A percentile compares a stretch with the other conserved stretches of the same genome.
Conservation (phyloP, 2,888 invertebrate genomes). For the Blera fallax region DNA sequence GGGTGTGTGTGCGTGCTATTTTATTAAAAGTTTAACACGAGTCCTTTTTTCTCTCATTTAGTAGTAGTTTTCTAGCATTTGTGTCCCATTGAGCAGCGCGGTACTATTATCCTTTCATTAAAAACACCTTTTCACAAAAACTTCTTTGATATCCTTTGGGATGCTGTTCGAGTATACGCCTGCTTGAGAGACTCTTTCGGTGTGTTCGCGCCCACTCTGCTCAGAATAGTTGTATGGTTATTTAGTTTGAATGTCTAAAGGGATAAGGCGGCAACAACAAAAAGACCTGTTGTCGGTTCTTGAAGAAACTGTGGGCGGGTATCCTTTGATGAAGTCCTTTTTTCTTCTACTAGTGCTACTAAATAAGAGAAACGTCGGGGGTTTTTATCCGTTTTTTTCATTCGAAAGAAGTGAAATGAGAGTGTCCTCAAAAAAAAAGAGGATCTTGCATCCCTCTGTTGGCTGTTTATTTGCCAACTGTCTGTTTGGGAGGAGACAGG, state of each 20-base stretch:
- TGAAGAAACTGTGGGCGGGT: background rate
- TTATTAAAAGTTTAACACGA: conserved; percentile 5
- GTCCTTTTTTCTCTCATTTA: background rate
- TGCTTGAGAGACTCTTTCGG: background rate
- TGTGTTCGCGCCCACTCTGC: background rate
- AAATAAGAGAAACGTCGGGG: background rate
- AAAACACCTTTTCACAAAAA: conserved; percentile 14
- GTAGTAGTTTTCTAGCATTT: background rate
- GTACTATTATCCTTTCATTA: conserved; percentile 20
- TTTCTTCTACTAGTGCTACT: background rate
- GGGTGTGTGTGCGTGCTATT: background rate
- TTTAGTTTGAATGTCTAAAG: background rate
- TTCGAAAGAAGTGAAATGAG: conserved; percentile 1
- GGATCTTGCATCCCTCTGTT: background rate
- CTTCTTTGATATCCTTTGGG: conserved; percentile 14
- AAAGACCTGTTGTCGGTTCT: background rate
- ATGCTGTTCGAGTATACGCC: background rate
- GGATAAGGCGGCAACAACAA: background rate
- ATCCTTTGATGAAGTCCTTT: conserved; percentile 4
- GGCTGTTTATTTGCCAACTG: background rate
- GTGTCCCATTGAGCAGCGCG: background rate
- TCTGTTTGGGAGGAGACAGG: background rate
- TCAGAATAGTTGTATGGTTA: background rate
- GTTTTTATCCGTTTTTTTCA: background rate
- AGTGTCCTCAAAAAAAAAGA: background rate